Conservation (phyloP, 2,797 vertebrate species). For the Pseudotriccus pelzelni region DNA sequence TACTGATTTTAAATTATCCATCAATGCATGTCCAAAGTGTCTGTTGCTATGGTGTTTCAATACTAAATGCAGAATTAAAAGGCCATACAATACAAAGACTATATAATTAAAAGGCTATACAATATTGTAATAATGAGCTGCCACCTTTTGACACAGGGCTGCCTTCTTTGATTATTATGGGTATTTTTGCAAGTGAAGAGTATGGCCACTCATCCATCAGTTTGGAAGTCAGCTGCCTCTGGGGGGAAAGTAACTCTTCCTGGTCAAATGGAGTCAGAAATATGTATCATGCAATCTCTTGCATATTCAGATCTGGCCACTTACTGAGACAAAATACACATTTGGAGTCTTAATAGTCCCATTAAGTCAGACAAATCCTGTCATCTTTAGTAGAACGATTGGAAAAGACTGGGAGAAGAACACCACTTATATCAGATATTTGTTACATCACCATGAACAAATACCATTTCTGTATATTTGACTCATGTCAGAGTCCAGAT, state of each 20-base stretch:
- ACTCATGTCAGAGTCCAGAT: not conserved
- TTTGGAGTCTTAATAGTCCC: not conserved
- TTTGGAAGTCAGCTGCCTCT: not conserved
- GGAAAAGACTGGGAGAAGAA: not conserved
- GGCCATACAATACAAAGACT: not conserved
- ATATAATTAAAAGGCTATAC: not conserved
- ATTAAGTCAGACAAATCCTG: not conserved
- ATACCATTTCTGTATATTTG: not conserved
- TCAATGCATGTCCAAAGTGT: not conserved
- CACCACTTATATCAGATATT: not conserved
- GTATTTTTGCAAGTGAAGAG: not conserved
- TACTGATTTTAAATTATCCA: not conserved
- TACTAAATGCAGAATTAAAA: not conserved
- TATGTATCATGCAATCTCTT: not conserved
- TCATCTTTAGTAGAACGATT: not conserved
- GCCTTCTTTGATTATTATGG: not conserved
- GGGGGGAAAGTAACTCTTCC: not conserved
- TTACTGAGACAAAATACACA: not conserved
- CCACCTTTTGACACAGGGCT: not conserved
- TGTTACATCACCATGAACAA: not conserved
- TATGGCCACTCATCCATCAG: not conserved
- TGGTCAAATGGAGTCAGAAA: not conserved
- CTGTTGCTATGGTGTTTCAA: constrained; percentile 38
- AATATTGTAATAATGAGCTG: not conserved
- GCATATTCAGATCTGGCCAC: not conserved